These are phyloP conservation scores for Urocolius indicus DNA, from an alignment of 2,113 vertebrate genomes.

Conservation along the genomic window DNA sequence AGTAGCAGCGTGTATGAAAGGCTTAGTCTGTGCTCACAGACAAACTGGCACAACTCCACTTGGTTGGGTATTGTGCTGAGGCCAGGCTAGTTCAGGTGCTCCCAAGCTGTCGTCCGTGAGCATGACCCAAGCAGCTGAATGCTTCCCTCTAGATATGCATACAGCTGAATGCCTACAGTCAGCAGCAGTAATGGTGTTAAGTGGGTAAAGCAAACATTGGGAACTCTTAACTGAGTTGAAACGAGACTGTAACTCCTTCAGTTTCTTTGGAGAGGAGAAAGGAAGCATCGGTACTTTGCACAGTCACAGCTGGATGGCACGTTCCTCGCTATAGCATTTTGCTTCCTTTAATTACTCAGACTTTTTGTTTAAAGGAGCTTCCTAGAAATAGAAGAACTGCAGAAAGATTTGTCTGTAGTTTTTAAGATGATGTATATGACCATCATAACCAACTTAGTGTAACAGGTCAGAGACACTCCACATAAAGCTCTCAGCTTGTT, in stretches of 20 bases:
- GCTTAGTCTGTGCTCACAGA: not conserved
- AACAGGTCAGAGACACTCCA: not conserved
- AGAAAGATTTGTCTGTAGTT: not conserved
- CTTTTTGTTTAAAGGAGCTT: not conserved
- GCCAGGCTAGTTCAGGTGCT: not conserved
- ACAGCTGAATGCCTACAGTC: not conserved
- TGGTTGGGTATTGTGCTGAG: fast-evolving
- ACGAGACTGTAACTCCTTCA: not conserved
- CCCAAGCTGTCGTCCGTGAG: not conserved
- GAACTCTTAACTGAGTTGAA: not conserved
- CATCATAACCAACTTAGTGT: not conserved
- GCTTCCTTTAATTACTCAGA: not conserved
- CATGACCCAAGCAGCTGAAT: not conserved
- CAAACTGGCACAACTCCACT: not conserved
- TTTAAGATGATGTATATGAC: not conserved
- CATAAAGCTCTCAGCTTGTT: not conserved
- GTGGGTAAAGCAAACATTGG: not conserved
- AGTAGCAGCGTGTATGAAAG: not conserved
- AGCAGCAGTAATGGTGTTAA: not conserved
- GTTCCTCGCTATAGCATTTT: not conserved
- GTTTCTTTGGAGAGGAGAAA: not conserved
- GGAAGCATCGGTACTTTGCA: not conserved
- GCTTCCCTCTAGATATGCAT: fast-evolving
- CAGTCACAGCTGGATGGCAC: not conserved
- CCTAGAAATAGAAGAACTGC: not conserved